phyloP scores from a whole-genome alignment of 2,888 invertebrate species.

The Brachypalpus laphriformis region DNA sequence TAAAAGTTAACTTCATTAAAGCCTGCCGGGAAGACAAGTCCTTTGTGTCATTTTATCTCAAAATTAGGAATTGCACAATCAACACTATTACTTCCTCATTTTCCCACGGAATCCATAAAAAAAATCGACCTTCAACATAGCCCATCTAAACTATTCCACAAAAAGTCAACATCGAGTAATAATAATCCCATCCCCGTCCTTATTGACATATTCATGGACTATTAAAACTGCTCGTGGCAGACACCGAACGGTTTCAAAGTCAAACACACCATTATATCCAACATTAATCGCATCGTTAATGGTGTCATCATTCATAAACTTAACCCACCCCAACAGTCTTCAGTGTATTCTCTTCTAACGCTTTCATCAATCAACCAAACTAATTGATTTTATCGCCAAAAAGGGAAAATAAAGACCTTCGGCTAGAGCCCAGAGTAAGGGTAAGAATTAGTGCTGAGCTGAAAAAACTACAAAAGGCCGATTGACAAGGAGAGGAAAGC shows the following conservation, averaged over 20 bases:
- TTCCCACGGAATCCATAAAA: conserved; percentile 8
- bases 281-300: conserved; percentile 59
- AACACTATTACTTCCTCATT: conserved; percentile 7
- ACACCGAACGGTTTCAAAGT: conserved; percentile 47
- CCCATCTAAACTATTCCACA: conserved; percentile 20
- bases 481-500: conserved; percentile 7
- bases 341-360: neutral
- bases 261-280: conserved; percentile 46
- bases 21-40: neutral
- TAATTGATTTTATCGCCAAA: conserved; percentile 54
- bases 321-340: neutral
- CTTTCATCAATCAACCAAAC: conserved; percentile 54
- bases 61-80: conserved; percentile 21
- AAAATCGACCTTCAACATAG: neutral
- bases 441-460: conserved; percentile 21
- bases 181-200: neutral
- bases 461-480: conserved; percentile 45
- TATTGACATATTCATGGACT: conserved; percentile 4
- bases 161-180: conserved; percentile 16
- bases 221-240: conserved; percentile 46
- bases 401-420: conserved; percentile 6
- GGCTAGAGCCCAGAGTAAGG: neutral
- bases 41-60: conserved; percentile 22
- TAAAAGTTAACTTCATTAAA: neutral
- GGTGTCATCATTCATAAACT: conserved; percentile 56